A percentile compares a stretch with the other conserved stretches of the same genome.
phyloP scores from a whole-genome alignment of 2,113 vertebrate genomes.

The Entelurus aequoreus region DNA sequence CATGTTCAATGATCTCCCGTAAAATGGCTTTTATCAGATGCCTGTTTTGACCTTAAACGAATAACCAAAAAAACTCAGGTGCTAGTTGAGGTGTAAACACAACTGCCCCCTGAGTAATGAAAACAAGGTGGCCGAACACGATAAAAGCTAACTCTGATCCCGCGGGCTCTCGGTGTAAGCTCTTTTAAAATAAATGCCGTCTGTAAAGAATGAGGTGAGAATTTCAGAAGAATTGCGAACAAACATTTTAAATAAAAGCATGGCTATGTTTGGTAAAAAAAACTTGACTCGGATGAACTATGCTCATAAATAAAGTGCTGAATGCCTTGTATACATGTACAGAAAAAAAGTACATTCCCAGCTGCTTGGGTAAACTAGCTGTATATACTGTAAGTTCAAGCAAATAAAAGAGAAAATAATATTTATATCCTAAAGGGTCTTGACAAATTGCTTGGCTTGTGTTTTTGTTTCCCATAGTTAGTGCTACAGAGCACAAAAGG shows the following conservation, averaged over 20 bases:
- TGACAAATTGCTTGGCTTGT: constrained; percentile 1
- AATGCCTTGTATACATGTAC: constrained; percentile 10
- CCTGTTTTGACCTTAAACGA: constrained; percentile 26
- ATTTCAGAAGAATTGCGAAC: constrained; percentile 8
- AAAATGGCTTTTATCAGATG: constrained; percentile 39
- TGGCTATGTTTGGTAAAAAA: constrained; percentile 27
- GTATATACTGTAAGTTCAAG: not conserved
- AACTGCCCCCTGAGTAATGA: constrained; percentile 32
- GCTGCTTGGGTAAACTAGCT: constrained; percentile 10
- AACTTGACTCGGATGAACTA: constrained; percentile 1
- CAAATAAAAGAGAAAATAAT: not conserved
- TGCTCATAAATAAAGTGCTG: constrained; percentile 10
- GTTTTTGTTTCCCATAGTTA: constrained; percentile 18
- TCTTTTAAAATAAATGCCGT: constrained; percentile 4
- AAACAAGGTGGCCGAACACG: constrained; percentile 39
- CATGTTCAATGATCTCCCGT: constrained; percentile 24
- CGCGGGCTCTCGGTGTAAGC: constrained; percentile 2
- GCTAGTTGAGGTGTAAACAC: constrained; percentile 25
- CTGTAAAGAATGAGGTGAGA: not conserved
- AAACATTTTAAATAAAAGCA: constrained; percentile 15
- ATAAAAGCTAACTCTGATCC: constrained; percentile 36
- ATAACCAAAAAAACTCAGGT: constrained; percentile 3
- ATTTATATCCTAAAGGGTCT: not conserved
- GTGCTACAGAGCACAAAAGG: constrained; percentile 7
- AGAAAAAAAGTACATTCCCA: constrained; percentile 17